Base-by-base conservation (phyloP, 2,797 vertebrate genomes). In the Ctenochaetus hawaiiensis region DNA sequence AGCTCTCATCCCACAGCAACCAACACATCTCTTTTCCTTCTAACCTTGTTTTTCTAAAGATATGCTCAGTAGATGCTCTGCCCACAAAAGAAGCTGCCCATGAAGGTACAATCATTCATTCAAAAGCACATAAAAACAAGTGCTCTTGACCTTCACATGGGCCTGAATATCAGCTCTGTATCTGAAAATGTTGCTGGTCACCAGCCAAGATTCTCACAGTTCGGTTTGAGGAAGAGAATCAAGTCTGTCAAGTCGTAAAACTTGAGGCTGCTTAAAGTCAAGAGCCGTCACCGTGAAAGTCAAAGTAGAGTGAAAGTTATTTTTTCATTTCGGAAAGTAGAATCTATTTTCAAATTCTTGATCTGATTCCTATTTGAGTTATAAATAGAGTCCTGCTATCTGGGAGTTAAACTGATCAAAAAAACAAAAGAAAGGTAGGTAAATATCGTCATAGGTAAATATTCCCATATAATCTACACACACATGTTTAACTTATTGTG, bases 41-140 rank as follows among this genome's bases (percentile, higher is more conserved):
- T 1, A 22, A 7, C n/a, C 45, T 53, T 58, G 20, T 18, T 20
- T 45, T 64, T 65, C 8, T 47, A 54, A 64, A 70, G 57, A n/a
- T 65, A 65, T 69, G 5, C 22, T 22, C 39, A 9, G 39, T 49
- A 73, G n/a, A 64, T 64, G 39, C 8, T 62, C 9, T 4, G 23
- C 48, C 39, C n/a, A 8, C 13, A 52, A 37, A 39, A 5, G 10
- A 78, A 77, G 44, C 49, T 9, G 45, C 4, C 12, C 43, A n/a
- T 34, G 14, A 61, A 53, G 63, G 30, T 69, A 43, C 51, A 66
- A 73, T 57, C 22, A 53, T 30, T 72, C 44, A 47, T 69, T 72
- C 14, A 60, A 69, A 70, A 60, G 22, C 63, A 67, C 54, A 69
- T 74, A 20, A 77, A 67, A 79, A 78, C 58, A 54, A 52, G 37